Conservation (phyloP, 2,888 invertebrate genomes). For the Aleiodes alternator region DNA sequence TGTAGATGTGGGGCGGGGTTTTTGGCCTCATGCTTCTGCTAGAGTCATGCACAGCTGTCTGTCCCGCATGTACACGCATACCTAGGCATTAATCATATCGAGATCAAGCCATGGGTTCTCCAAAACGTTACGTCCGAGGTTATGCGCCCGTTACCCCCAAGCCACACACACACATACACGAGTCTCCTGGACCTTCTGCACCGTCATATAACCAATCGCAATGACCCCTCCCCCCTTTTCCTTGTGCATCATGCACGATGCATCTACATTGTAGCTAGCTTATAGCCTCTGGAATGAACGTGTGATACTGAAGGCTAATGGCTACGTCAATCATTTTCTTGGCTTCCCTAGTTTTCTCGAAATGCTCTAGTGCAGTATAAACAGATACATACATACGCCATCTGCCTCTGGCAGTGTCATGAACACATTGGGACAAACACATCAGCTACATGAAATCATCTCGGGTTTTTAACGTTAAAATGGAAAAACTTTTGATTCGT, state of each 20-base stretch:
- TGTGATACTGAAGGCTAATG: conserved; percentile 49
- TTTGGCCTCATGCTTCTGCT: conserved; percentile 44
- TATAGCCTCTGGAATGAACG: conserved; percentile 27
- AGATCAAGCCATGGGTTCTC: conserved; percentile 51
- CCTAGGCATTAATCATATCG: conserved; percentile 68
- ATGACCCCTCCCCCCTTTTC: conserved; percentile 1
- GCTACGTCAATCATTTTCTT: conserved; percentile 47
- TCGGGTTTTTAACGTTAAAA: too few relatives aligned
- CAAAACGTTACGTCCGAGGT: conserved; percentile 11
- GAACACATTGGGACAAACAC: too few relatives aligned
- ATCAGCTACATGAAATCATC: too few relatives aligned
- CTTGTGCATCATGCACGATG: conserved; percentile 2
- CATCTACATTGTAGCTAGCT: conserved; percentile 18
- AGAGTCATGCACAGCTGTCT: conserved; percentile 69
- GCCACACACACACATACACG: neutral
- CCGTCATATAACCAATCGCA: conserved; percentile 23
- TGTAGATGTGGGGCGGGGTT: conserved; percentile 42
- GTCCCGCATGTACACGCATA: conserved; percentile 61
- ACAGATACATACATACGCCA: too few relatives aligned
- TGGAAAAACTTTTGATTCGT: neutral
- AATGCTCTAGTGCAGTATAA: neutral
- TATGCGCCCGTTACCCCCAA: neutral
- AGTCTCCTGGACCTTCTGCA: neutral
- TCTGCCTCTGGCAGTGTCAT: too few relatives aligned
- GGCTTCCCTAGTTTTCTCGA: neutral